Evolutionary conservation across 1,140 invertebrate genomes (phyloP).

Genomic region (Trichonephila inaurata): DNA sequence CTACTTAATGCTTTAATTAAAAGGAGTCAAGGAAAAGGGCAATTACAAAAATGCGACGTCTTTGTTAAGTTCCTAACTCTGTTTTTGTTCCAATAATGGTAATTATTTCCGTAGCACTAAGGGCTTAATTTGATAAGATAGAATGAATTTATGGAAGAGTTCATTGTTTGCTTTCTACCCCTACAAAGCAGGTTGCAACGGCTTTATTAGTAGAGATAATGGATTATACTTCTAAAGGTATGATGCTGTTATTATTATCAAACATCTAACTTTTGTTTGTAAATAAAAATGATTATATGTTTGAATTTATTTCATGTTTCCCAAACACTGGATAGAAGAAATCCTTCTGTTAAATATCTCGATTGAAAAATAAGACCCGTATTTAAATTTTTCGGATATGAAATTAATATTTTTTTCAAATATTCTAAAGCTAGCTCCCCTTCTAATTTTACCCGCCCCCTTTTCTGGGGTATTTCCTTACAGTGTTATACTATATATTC

Average conservation of each 20-base stretch:
- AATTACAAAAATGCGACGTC: slow-evolving; percentile 13
- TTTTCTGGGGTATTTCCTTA: too few relatives aligned
- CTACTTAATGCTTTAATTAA: slow-evolving; percentile 5
- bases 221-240: neutral
- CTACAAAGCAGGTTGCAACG: neutral
- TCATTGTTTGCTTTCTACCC: neutral
- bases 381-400: too few relatives aligned
- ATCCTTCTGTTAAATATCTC: too few relatives aligned
- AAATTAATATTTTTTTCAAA: too few relatives aligned
- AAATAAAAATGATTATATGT: neutral
- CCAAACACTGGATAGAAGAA: too few relatives aligned
- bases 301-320: neutral
- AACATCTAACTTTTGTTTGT: neutral
- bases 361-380: too few relatives aligned
- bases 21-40: neutral
- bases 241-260: neutral
- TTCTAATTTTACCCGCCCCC: too few relatives aligned
- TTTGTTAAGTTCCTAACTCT: neutral
- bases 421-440: too few relatives aligned
- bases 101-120: slow-evolving; percentile 27
- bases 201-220: neutral
- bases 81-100: neutral
- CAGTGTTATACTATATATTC: too few relatives aligned
- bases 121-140: slow-evolving; percentile 6
- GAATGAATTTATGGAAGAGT: neutral